Percentiles rank a stretch among this genome's conserved stretches.
These are phyloP conservation scores for Nomada hirtipes DNA, from an alignment of 2,888 invertebrate species.

Conservation along the genomic window DNA sequence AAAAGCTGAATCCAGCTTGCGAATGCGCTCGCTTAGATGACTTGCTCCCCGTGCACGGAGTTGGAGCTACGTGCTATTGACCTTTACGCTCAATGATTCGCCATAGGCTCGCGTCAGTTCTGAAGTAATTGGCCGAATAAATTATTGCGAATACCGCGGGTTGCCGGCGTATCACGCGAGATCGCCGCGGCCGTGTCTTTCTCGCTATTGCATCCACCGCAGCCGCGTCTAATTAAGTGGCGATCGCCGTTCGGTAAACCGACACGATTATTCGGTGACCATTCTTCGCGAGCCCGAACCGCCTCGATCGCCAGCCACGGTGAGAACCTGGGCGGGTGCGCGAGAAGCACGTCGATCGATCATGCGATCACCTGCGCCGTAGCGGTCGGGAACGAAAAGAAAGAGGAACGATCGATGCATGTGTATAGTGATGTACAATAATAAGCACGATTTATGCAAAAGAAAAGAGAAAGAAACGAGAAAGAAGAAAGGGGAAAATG, in stretches of 20 bases:
- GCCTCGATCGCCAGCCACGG: too few relatives aligned
- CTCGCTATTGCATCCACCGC: conserved; percentile 3
- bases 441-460: neutral
- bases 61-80: conserved; percentile 69
- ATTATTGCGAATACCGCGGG: conserved; percentile 56
- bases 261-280: conserved; percentile 24
- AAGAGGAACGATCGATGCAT: neutral
- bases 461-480: neutral
- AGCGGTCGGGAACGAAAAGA: too few relatives aligned
- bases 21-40: conserved; percentile 50
- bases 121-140: conserved; percentile 65
- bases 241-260: conserved; percentile 5
- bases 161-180: conserved; percentile 33
- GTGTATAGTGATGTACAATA: neutral
- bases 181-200: conserved; percentile 26
- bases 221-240: conserved; percentile 16
- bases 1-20: conserved; percentile 42
- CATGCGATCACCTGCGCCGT: neutral
- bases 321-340: conserved; percentile 3
- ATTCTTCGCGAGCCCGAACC: conserved; percentile 3
- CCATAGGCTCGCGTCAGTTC: conserved; percentile 61
- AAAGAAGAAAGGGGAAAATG: neutral
- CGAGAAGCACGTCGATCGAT: neutral
- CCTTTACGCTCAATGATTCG: conserved; percentile 70
- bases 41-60: conserved; percentile 51